These are phyloP conservation scores for Hydrolagus affinis DNA, from an alignment of 2,113 vertebrate genomes.

Conservation along the genomic window DNA sequence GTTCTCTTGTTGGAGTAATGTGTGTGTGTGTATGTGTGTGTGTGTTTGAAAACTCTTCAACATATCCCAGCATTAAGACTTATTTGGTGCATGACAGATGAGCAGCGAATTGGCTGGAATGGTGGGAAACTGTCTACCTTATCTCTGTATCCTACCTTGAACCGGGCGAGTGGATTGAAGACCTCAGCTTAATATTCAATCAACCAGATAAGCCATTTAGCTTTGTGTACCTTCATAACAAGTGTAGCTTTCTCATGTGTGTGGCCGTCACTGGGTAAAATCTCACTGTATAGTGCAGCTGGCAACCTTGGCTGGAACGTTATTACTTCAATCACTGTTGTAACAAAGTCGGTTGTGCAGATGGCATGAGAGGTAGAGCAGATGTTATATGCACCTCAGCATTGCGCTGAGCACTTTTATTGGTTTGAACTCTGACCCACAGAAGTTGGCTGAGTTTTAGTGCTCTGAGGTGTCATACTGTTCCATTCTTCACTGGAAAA, in stretches of 20 bases:
- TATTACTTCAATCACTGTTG: conserved; percentile 25
- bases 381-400: neutral
- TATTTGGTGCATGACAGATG: conserved; percentile 7
- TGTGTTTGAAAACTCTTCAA: neutral
- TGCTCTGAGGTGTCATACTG: neutral
- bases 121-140: conserved; percentile 28
- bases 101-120: neutral
- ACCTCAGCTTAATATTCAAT: conserved; percentile 29
- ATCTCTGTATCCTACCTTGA: conserved; percentile 27
- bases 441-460: neutral
- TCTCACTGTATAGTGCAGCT: neutral
- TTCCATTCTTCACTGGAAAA: neutral
- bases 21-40: neutral
- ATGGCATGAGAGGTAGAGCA: conserved; percentile 1
- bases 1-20: neutral
- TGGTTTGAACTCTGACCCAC: neutral
- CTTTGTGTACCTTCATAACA: neutral
- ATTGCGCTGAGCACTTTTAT: conserved; percentile 1
- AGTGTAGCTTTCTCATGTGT: neutral
- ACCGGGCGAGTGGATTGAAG: conserved; percentile 1
- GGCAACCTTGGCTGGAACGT: conserved; percentile 17
- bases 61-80: neutral
- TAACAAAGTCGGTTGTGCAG: conserved; percentile 9
- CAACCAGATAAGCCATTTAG: conserved; percentile 4
- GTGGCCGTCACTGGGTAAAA: neutral